These are phyloP conservation scores for Drosophila varians DNA, from an alignment of 1,140 invertebrate species.

Conservation along the genomic window DNA sequence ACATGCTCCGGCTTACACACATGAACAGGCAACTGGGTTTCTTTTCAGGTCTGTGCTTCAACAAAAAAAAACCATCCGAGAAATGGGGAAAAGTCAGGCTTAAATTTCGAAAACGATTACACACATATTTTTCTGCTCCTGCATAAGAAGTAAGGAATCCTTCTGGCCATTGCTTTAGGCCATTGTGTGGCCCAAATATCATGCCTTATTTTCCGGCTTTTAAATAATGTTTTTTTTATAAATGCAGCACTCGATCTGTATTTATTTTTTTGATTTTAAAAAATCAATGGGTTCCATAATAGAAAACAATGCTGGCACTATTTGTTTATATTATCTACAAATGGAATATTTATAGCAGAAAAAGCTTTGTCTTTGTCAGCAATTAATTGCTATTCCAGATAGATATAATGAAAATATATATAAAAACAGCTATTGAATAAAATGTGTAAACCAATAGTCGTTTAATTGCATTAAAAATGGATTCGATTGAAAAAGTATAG, in stretches of 20 bases:
- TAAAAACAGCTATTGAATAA: too few relatives aligned
- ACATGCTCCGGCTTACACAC: conserved; percentile 58
- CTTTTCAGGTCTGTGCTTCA: conserved; percentile 31
- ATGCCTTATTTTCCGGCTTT: conserved; percentile 21
- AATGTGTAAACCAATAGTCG: too few relatives aligned
- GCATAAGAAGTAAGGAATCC: conserved; percentile 14
- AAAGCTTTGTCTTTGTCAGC: background rate
- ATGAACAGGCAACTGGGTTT: conserved; percentile 63
- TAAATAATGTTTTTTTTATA: conserved; percentile 11
- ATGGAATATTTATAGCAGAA: background rate
- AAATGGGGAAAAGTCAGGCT: conserved; percentile 12
- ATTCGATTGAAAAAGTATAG: background rate
- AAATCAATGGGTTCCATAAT: background rate
- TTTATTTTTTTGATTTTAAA: conserved; percentile 11
- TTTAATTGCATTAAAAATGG: too few relatives aligned
- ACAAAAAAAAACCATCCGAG: conserved; percentile 8
- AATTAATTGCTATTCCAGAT: too few relatives aligned
- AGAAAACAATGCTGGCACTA: background rate
- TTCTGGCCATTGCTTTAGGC: conserved; percentile 32
- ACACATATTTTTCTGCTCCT: conserved; percentile 9
- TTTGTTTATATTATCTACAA: background rate
- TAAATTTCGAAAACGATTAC: conserved; percentile 25
- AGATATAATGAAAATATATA: too few relatives aligned
- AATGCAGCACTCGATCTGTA: conserved; percentile 7
- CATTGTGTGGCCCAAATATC: conserved; percentile 40